Percentiles rank a stretch among this genome's conserved stretches.
Evolutionary conservation across 2,888 invertebrate genomes (phyloP).

Genomic region (Hirtodrosophila alboralis): DNA sequence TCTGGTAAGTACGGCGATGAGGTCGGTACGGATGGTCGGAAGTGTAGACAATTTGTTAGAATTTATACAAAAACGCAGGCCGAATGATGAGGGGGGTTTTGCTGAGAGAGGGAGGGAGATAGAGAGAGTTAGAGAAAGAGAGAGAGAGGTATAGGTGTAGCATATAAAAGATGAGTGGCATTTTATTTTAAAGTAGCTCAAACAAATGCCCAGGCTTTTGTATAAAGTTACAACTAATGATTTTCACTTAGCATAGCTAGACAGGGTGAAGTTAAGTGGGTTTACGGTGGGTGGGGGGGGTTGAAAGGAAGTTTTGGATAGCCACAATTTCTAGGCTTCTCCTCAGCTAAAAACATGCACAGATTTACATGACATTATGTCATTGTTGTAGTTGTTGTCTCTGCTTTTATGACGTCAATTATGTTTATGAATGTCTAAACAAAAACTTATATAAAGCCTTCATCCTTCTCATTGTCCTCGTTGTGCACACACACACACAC

Average conservation of each 20-base stretch:
- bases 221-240: slow-evolving; percentile 73
- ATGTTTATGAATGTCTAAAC: slow-evolving; percentile 78
- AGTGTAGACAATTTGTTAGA: slow-evolving; percentile 80
- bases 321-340: slow-evolving; percentile 7
- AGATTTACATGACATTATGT: slow-evolving; percentile 79
- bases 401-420: slow-evolving; percentile 79
- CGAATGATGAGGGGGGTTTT: slow-evolving; percentile 47
- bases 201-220: slow-evolving; percentile 75
- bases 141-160: not conserved
- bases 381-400: slow-evolving; percentile 56
- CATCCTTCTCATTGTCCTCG: slow-evolving; percentile 48
- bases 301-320: not conserved
- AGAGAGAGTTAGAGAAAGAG: not conserved
- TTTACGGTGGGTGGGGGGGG: too few species aligned
- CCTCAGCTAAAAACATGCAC: slow-evolving; percentile 56
- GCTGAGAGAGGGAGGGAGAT: not conserved
- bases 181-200: slow-evolving; percentile 76
- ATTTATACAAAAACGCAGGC: slow-evolving; percentile 74
- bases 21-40: slow-evolving; percentile 54
- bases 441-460: slow-evolving; percentile 72
- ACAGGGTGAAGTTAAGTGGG: not conserved
- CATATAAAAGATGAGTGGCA: slow-evolving; percentile 75
- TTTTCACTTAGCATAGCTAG: slow-evolving; percentile 63
- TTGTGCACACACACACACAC: slow-evolving; percentile 13
- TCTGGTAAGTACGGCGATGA: slow-evolving; percentile 5